Base-by-base conservation (phyloP, 2,797 vertebrate species). In the Ataeniobius toweri region DNA sequence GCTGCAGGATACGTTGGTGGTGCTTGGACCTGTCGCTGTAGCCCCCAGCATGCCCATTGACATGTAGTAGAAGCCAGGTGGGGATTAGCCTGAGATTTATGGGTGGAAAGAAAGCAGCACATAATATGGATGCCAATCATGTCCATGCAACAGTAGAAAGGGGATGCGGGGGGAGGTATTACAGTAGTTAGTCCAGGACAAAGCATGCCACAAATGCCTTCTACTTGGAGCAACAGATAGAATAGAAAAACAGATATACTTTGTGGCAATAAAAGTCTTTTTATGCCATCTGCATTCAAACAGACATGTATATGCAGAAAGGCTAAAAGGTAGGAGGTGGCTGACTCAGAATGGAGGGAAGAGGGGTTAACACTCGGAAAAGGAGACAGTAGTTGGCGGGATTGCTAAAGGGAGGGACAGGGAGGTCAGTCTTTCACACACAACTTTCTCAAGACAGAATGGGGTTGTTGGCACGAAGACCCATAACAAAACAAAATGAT, bases 211-310 rank as follows among this genome's bases (percentile, higher is more conserved):
- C 94, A 95, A 96, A 96, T 89, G 91, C 92, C 93, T 94, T 91
- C 93, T 94, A 94, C 91, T 93, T 89, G 94, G 92, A 95, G 92
- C 94, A 94, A 95, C 95, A 94, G 93, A 95, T 94, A 95, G 94
- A 96, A 96, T 96, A 96, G 95, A 96, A 97, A 97, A 97, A 97
- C 95, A 96, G 94, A 97, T 95, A 96, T 92, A 97, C 96, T 96
- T 94, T 95, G 95, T 96, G 93, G 97, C 97, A 98, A 98, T 97
- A 98, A 98, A 98, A 98, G 95, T 96, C 95, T 98, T 98, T 98
- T 97, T 97, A 97, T 99, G 98, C 97, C 97, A 98, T 98, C 97
- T 96, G 96, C 84, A 95, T 93, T 94, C 93, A 95, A 94, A 95
- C 94, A 94, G 91, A 94, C 92, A 94, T 96, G 95, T 95, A 89